Base-by-base conservation (phyloP, 2,888 invertebrate genomes). In the Torymus tubicola region DNA sequence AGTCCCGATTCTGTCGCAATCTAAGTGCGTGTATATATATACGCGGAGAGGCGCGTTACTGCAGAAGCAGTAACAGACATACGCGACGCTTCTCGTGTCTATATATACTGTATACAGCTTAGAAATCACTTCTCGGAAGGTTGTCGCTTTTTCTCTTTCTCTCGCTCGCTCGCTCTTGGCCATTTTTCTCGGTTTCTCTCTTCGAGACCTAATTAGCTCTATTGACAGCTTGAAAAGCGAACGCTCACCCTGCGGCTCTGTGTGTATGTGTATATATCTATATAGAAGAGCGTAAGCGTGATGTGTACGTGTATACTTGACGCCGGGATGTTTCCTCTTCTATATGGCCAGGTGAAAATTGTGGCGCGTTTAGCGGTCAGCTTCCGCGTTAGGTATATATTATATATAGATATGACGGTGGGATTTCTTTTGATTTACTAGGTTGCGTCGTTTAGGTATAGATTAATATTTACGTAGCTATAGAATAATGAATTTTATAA, bases 71-170 rank as follows among this genome's bases (percentile, higher is more conserved):
- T 2, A 21, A 2, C 2, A 2, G 21, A 21, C 21, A n/a, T n/a
- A 42, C 42, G 42, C 42, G 42, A 42, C 42, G 42, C 42, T 1
- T 42, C 42, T 42, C 42, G 42, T 42, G 42, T 42, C 42, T 42
- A 21, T 21, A 21, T 31, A 31, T 31, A 42, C 8, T 42, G 8
- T 42, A 42, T 42, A 21, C 21, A 42, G 42, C 42, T 42, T 57
- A 74, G 63, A 80, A 75, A 80, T 65, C 69, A 60, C 69, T 79
- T 79, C 74, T 69, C 16, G 52, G 74, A 78, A 79, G 12, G 42
- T 16, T 60, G n/a, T 12, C 31, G 12, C 53, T 13, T n/a, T 31
- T 14, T 16, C 70, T 58, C 42, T 58, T 31, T 57, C 72, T 31
- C n/a, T 73, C 24, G n/a, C 50, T 73, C 42, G 24, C 73, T 64